phyloP scores from a whole-genome alignment of 2,797 vertebrate species.

The Pangasius larnaudii region DNA sequence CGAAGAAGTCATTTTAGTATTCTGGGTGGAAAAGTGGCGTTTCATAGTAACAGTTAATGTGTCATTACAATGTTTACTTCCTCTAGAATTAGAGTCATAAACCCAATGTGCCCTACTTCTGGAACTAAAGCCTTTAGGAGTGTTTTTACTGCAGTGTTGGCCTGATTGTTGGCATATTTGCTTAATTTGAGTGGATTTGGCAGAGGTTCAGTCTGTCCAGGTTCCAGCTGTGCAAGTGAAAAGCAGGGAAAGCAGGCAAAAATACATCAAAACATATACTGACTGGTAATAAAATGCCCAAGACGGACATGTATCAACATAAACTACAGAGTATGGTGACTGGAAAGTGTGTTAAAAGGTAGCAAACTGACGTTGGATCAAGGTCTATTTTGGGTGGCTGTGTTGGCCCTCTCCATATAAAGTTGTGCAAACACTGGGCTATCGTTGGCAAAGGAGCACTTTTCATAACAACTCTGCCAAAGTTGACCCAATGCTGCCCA shows the following conservation, averaged over 20 bases:
- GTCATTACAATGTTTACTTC: slow-evolving; percentile 22
- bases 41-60: slow-evolving; percentile 35
- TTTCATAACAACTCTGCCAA: slow-evolving; percentile 1
- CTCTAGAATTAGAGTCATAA: slow-evolving; percentile 8
- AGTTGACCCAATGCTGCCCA: slow-evolving; percentile 2
- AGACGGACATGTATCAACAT: background rate
- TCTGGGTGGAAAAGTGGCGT: background rate
- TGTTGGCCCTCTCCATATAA: background rate
- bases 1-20: background rate
- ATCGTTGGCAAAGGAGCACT: background rate
- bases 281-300: background rate
- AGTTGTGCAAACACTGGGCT: slow-evolving; percentile 12
- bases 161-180: slow-evolving; percentile 9
- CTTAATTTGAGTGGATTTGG: slow-evolving; percentile 21
- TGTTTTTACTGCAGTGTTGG: background rate
- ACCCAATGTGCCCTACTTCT: background rate
- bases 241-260: background rate
- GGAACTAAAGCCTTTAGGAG: background rate
- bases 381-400: slow-evolving; percentile 3
- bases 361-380: background rate
- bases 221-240: background rate
- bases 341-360: background rate
- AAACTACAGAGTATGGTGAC: background rate
- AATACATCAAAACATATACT: background rate
- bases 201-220: background rate